Conservation (phyloP, 2,113 vertebrate genomes). For the Corythornis madagascariensis region DNA sequence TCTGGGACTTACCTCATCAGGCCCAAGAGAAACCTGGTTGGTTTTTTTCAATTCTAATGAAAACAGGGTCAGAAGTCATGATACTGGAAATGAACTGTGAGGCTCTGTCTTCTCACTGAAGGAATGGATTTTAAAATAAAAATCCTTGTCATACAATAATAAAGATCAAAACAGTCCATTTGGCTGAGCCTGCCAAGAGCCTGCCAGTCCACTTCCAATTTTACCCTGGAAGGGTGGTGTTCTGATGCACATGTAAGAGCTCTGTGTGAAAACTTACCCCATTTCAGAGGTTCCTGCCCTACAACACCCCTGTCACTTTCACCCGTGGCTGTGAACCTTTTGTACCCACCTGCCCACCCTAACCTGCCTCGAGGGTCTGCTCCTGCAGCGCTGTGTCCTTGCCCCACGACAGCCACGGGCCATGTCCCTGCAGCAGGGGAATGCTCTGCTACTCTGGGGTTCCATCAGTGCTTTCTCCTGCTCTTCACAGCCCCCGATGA, state of each 20-base stretch:
- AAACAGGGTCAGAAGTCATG: not conserved
- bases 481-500: not conserved
- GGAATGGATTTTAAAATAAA: not conserved
- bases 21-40: not conserved
- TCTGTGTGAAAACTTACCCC: too few species aligned
- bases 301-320: fast-evolving
- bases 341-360: too few species aligned
- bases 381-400: not conserved
- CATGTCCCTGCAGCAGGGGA: not conserved
- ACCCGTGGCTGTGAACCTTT: too few species aligned
- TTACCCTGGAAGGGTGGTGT: not conserved
- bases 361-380: not conserved
- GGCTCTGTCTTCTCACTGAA: not conserved
- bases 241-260: not conserved
- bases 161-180: not conserved
- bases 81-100: not conserved
- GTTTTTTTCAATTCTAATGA: not conserved
- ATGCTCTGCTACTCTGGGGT: too few species aligned
- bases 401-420: fast-evolving
- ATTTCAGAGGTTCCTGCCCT: not conserved
- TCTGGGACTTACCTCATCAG: not conserved
- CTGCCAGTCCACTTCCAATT: not conserved
- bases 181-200: not conserved
- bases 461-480: not conserved
- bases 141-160: not conserved